phyloP scores from a whole-genome alignment of 2,797 vertebrate genomes.

The Pelodytes ibericus region DNA sequence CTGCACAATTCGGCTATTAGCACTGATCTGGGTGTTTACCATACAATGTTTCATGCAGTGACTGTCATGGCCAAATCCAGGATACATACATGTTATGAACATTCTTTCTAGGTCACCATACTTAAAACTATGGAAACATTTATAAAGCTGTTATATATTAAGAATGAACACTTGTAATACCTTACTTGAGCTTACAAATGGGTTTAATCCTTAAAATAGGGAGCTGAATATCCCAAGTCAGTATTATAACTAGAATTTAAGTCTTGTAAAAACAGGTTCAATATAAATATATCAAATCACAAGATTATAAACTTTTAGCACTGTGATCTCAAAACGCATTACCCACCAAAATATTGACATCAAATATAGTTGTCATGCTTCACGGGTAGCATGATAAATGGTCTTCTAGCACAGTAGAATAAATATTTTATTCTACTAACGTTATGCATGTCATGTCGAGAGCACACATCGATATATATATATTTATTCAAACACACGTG shows the following conservation, averaged over 20 bases:
- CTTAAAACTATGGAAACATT: too few species aligned
- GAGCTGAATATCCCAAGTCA: neutral
- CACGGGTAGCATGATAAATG: conserved; percentile 35
- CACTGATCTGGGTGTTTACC: too few species aligned
- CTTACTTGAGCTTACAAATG: neutral
- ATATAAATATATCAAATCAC: conserved; percentile 31
- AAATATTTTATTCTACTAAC: conserved; percentile 21
- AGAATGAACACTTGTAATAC: too few species aligned
- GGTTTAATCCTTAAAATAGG: neutral
- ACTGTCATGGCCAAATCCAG: too few species aligned
- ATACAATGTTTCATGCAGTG: too few species aligned
- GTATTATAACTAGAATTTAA: conserved; percentile 3
- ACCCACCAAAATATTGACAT: conserved; percentile 36
- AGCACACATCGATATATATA: neutral
- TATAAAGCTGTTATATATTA: too few species aligned
- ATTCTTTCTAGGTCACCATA: too few species aligned
- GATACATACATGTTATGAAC: too few species aligned
- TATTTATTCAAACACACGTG: neutral
- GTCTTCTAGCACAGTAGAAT: conserved; percentile 29
- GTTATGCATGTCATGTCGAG: conserved; percentile 22
- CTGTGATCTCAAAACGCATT: conserved; percentile 29
- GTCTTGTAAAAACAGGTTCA: conserved; percentile 12
- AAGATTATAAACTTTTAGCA: conserved; percentile 31
- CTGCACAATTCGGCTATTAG: too few species aligned
- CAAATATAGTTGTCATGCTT: conserved; percentile 36